These are phyloP conservation scores for Perca fluviatilis DNA, from an alignment of 2,113 vertebrate species.

Conservation along the genomic window DNA sequence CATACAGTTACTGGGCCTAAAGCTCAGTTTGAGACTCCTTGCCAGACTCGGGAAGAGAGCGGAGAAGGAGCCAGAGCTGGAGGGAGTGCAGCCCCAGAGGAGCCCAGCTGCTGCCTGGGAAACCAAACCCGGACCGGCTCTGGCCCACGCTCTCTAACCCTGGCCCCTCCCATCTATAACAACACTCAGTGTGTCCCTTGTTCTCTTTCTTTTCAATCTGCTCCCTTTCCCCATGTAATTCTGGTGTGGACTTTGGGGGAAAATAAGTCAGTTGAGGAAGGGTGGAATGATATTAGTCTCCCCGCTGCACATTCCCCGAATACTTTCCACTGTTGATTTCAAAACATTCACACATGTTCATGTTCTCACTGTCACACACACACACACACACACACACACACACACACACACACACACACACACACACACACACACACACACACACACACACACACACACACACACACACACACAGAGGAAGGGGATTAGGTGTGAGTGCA, in stretches of 20 bases:
- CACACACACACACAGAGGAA: too few species aligned
- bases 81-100: slow-evolving; percentile 61
- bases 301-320: slow-evolving; percentile 62
- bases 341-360: slow-evolving; percentile 67
- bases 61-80: slow-evolving; percentile 54
- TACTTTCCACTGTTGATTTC: slow-evolving; percentile 65
- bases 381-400: neutral
- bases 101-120: slow-evolving; percentile 77
- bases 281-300: slow-evolving; percentile 38
- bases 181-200: slow-evolving; percentile 46
- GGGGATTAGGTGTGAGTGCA: neutral
- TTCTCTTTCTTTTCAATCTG: slow-evolving; percentile 28
- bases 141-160: slow-evolving; percentile 65
- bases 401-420: neutral
- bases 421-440: slow-evolving; percentile 5
- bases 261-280: slow-evolving; percentile 46
- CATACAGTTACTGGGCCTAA: slow-evolving; percentile 34
- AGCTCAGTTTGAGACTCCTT: slow-evolving; percentile 45
- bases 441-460: neutral
- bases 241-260: slow-evolving; percentile 41
- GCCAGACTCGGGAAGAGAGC: slow-evolving; percentile 39
- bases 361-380: slow-evolving; percentile 50
- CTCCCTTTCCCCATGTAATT: slow-evolving; percentile 43
- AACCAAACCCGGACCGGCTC: slow-evolving; percentile 66
- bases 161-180: slow-evolving; percentile 61